Evolutionary conservation across 2,113 vertebrate species (phyloP), one percentile per base, ranked within the genome.

Genomic region (Rhea americana): DNA sequence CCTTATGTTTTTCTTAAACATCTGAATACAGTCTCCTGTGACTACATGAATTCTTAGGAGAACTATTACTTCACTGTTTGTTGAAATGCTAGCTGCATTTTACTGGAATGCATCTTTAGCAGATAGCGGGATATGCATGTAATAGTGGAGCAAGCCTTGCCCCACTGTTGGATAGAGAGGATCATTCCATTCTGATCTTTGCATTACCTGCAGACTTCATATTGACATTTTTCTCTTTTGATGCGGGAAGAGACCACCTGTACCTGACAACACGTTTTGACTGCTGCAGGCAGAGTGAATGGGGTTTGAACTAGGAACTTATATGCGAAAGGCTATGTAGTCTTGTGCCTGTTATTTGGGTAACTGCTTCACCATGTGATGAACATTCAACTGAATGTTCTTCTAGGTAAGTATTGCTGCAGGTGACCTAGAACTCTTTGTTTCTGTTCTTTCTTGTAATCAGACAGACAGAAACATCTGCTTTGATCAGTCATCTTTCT

Each of bases 401-500:
- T 45, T 76, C 80, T 28, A 35, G 24, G 0, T 58, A 76, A 61
- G 8, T 28, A 41, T 43, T 94, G 58, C 53, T 84, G 8, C 32
- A 82, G 82, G 28, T 91, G 90, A 88, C 87, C 85, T 37, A 81
- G 82, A 84, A 93, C 77, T 82, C 24, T 7, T 37, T 6, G 66
- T 89, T 92, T 74, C 37, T 76, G 35, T 79, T 86, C 62, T 62
- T 89, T 93, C 55, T 91, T 86, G 28, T 90, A 90, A 93, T 90
- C 85, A 94, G 71, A 41, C 70, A 89, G 83, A 80, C 73, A 94
- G 88, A 96, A 96, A 76, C 58, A 85, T 71, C 89, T 94, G 50
- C 94, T 95, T 96, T 96, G 91, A 96, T 96, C 94, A 82, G 35
- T 84, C 53, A 59, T 94, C 88, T 88, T 96, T 94, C 87, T 93